phyloP scores from a whole-genome alignment of 2,888 invertebrate genomes.

The Saturnia japonica region DNA sequence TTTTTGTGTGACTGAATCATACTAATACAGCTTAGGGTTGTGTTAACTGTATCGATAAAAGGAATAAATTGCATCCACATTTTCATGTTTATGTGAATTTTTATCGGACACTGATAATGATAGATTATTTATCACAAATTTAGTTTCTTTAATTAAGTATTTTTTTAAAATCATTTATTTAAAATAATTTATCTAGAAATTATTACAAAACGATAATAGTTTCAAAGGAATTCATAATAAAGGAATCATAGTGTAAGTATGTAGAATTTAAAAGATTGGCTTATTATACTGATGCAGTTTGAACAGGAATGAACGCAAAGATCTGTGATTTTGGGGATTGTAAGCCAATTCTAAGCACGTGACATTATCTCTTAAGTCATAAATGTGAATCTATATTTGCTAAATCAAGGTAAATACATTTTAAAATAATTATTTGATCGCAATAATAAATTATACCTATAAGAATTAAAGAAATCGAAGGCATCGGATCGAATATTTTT shows the following conservation, averaged over 20 bases:
- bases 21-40: slow-evolving; percentile 16
- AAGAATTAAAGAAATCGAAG: too few species aligned
- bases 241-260: too few species aligned
- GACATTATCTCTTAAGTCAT: neutral
- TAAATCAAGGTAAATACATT: too few species aligned
- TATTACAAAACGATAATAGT: too few species aligned
- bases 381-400: too few species aligned
- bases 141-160: neutral
- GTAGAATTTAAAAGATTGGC: too few species aligned
- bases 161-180: neutral
- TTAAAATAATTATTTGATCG: too few species aligned
- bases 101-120: neutral
- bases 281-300: too few species aligned
- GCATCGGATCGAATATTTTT: too few species aligned
- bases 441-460: too few species aligned
- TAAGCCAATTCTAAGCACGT: neutral
- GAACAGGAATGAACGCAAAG: neutral
- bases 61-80: neutral
- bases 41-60: slow-evolving; percentile 3
- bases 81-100: slow-evolving; percentile 3
- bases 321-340: neutral
- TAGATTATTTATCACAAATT: neutral
- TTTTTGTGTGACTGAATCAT: slow-evolving; percentile 40
- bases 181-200: too few species aligned
- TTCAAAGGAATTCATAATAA: too few species aligned